Evolutionary conservation across 2,797 vertebrate genomes (phyloP).

Genomic region (Borostomias antarcticus): DNA sequence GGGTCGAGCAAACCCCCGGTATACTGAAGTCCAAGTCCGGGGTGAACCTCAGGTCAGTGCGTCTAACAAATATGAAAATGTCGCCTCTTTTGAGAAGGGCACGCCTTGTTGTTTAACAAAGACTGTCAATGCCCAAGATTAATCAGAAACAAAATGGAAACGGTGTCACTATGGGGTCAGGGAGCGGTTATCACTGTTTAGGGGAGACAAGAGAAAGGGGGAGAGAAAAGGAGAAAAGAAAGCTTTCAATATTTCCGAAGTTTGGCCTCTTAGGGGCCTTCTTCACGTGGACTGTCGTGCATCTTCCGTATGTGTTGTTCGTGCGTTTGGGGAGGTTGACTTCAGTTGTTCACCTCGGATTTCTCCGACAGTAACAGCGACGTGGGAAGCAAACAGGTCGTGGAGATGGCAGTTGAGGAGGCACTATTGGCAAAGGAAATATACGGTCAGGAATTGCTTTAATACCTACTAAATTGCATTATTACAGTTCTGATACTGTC

Average conservation of each 20-base stretch:
- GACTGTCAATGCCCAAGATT: conserved; percentile 99
- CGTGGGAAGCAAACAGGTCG: conserved; percentile 46
- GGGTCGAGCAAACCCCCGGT: conserved; percentile 82
- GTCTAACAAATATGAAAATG: conserved; percentile 99
- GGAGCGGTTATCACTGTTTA: conserved; percentile 86
- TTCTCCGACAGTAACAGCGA: conserved; percentile 14
- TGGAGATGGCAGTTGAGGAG: conserved; percentile 40
- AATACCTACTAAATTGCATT: not conserved
- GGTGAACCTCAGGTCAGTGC: conserved; percentile 98
- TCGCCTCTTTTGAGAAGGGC: conserved; percentile 90
- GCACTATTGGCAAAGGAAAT: conserved; percentile 28
- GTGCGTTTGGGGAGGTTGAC: conserved; percentile 45
- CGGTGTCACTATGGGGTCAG: conserved; percentile 98
- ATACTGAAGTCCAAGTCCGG: conserved; percentile 98
- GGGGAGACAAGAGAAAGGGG: conserved; percentile 65
- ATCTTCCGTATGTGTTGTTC: conserved; percentile 57
- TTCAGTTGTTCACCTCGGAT: conserved; percentile 49
- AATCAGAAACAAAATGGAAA: conserved; percentile 99
- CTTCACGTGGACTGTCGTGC: conserved; percentile 60
- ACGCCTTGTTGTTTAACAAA: conserved; percentile 99
- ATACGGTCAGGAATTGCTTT: conserved; percentile 58
- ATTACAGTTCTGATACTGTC: not conserved
- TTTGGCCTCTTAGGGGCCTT: conserved; percentile 70
- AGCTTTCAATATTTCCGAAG: conserved; percentile 73
- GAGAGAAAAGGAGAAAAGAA: conserved; percentile 58